Evolutionary conservation across 2,797 vertebrate genomes (phyloP).

Genomic region (Nothura maculosa): DNA sequence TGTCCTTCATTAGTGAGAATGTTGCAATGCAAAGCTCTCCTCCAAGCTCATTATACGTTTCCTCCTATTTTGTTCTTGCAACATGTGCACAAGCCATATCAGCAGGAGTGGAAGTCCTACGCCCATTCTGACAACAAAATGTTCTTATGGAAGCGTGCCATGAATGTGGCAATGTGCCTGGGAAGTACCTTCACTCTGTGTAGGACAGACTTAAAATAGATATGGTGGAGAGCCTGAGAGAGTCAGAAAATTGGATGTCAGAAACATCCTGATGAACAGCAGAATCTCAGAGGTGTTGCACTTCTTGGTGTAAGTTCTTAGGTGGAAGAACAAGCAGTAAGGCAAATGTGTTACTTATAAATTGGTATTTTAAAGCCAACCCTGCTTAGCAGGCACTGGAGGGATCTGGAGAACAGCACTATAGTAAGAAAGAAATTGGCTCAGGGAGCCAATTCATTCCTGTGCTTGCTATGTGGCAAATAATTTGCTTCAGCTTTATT

Average conservation of each 20-base stretch:
- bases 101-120: not conserved
- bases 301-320: not conserved
- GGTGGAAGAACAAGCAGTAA: not conserved
- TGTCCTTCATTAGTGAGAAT: not conserved
- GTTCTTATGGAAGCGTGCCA: not conserved
- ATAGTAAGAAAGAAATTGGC: not conserved
- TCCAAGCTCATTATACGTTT: not conserved
- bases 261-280: not conserved
- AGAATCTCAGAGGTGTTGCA: not conserved
- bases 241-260: not conserved
- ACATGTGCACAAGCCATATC: not conserved
- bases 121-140: not conserved
- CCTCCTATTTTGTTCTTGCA: not conserved
- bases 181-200: fast-evolving
- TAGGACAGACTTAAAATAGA: not conserved
- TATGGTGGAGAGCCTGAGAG: not conserved
- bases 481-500: not conserved
- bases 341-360: not conserved
- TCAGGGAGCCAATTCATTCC: not conserved
- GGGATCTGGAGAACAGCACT: not conserved
- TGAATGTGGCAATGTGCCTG: not conserved
- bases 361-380: not conserved
- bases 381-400: not conserved
- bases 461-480: not conserved
- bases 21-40: not conserved